These are phyloP conservation scores for Rhadina sibilatrix DNA, from an alignment of 2,113 vertebrate genomes.

Conservation along the genomic window DNA sequence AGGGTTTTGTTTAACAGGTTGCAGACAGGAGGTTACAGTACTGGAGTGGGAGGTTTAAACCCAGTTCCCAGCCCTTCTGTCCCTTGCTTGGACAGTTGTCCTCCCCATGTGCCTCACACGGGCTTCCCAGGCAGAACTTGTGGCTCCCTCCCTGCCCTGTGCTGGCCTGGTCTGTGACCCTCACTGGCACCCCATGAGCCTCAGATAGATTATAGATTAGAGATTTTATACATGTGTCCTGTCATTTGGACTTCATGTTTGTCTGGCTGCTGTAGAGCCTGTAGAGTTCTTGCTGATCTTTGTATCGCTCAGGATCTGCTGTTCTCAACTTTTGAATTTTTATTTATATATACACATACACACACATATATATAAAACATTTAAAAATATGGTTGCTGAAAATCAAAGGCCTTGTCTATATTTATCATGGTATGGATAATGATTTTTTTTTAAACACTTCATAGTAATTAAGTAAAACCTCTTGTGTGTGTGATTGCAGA, in stretches of 20 bases:
- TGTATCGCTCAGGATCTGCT: not conserved
- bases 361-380: not conserved
- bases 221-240: too few relatives aligned
- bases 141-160: fast-evolving
- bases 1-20: fast-evolving
- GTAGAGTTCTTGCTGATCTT: not conserved
- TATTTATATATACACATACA: fast-evolving
- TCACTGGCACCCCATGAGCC: too few relatives aligned
- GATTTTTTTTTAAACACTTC: not conserved
- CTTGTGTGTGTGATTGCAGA: conserved; percentile 63
- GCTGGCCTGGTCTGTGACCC: not conserved
- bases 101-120: not conserved
- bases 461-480: not conserved
- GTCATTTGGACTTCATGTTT: not conserved
- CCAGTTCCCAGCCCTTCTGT: not conserved
- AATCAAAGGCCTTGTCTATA: not conserved
- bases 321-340: not conserved
- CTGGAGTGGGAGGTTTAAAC: not conserved
- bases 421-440: not conserved
- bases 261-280: not conserved
- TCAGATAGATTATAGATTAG: not conserved
- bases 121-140: fast-evolving
- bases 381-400: not conserved
- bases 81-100: too few relatives aligned
- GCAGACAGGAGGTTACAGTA: not conserved